These are phyloP conservation scores for Chironomus tepperi DNA, from an alignment of 1,140 invertebrate species.

Conservation along the genomic window DNA sequence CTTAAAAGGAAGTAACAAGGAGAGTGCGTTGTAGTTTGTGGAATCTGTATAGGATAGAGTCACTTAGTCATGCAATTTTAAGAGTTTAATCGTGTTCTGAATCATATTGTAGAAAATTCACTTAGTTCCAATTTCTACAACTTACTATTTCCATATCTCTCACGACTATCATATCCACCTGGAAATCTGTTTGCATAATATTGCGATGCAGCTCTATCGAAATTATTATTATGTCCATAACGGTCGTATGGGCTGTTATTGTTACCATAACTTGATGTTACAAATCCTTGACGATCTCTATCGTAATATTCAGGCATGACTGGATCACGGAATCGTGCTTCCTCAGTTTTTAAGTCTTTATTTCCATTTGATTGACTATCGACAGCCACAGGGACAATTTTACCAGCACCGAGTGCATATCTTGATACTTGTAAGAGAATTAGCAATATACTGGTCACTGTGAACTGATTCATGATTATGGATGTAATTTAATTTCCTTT, in stretches of 20 bases:
- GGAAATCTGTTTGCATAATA: not conserved
- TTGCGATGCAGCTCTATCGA: not conserved
- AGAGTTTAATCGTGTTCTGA: too few species aligned
- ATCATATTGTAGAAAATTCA: too few species aligned
- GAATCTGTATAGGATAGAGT: too few species aligned
- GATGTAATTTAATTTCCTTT: not conserved
- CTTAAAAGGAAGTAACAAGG: too few species aligned
- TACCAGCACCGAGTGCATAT: not conserved
- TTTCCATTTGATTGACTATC: constrained; percentile 5
- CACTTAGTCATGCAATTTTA: too few species aligned
- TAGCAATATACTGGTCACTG: not conserved
- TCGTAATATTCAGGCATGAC: constrained; percentile 14
- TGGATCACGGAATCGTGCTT: not conserved
- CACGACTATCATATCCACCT: too few species aligned
- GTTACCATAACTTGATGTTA: not conserved
- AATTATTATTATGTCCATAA: not conserved
- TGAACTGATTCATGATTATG: not conserved
- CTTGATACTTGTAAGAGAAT: not conserved
- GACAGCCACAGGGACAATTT: not conserved
- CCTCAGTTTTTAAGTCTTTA: not conserved
- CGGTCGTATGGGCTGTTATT: not conserved
- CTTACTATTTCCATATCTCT: too few species aligned
- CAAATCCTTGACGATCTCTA: constrained; percentile 10
- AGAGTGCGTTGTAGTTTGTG: too few species aligned
- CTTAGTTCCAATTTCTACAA: too few species aligned